A percentile compares a stretch with the other conserved stretches of the same genome.
phyloP scores from a whole-genome alignment of 2,113 vertebrate species.

The Melospiza georgiana region DNA sequence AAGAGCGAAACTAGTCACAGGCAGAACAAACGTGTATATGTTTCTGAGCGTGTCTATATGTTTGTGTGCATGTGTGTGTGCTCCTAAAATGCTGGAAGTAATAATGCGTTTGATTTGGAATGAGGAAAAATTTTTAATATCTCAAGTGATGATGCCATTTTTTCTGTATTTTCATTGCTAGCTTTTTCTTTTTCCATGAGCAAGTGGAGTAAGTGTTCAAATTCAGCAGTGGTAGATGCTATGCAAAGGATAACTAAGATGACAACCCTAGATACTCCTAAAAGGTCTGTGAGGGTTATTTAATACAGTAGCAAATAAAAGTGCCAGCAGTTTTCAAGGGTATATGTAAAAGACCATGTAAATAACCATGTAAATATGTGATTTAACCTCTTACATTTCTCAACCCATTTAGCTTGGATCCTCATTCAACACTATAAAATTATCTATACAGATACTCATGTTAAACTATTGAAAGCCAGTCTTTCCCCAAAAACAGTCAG shows the following conservation, averaged over 20 bases:
- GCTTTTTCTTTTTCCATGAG: neutral
- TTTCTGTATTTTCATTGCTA: neutral
- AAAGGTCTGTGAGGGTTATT: neutral
- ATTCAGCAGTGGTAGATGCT: neutral
- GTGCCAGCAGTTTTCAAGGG: neutral
- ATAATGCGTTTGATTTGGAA: neutral
- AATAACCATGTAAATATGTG: neutral
- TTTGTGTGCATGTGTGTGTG: neutral
- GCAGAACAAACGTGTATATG: rapidly evolving
- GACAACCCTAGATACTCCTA: neutral
- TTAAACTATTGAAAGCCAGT: neutral
- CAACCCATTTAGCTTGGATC: neutral
- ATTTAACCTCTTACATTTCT: neutral
- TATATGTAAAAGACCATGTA: neutral
- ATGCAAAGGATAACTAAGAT: neutral
- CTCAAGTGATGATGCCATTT: neutral
- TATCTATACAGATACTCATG: neutral
- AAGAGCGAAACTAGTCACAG: neutral
- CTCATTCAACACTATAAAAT: neutral
- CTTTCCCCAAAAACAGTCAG: neutral
- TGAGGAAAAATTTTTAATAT: neutral
- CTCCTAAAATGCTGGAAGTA: neutral
- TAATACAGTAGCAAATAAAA: neutral
- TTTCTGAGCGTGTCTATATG: rapidly evolving
- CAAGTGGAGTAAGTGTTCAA: neutral